Conservation (phyloP, 2,797 vertebrate species). For the Triplophysa yarkandensis region DNA sequence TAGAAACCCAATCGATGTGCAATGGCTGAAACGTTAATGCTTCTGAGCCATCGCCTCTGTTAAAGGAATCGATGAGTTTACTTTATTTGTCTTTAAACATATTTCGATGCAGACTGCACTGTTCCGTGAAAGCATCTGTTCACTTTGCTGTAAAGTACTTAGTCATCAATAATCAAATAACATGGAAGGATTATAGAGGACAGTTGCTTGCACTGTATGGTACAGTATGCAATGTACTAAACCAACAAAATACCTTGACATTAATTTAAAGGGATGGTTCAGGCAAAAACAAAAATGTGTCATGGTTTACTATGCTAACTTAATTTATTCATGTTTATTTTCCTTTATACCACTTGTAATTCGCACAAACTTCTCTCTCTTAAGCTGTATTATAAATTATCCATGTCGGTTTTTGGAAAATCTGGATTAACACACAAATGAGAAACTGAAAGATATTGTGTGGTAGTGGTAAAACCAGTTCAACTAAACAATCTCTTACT, state of each 20-base stretch:
- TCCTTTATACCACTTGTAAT: neutral
- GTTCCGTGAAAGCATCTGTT: neutral
- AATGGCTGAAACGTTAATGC: conserved; percentile 31
- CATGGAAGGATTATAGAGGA: neutral
- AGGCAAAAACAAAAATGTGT: too few species aligned
- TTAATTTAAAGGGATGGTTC: too few species aligned
- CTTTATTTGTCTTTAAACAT: conserved; percentile 16
- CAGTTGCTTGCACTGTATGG: neutral
- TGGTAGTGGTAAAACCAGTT: neutral
- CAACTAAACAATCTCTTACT: neutral
- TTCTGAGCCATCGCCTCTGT: conserved; percentile 8
- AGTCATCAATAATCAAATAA: conserved; percentile 5
- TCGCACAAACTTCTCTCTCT: neutral
- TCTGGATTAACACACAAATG: conserved; percentile 15
- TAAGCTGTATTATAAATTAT: conserved; percentile 1
- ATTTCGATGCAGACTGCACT: conserved; percentile 7
- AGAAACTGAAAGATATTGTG: conserved; percentile 4
- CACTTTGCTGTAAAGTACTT: neutral
- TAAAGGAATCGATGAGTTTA: conserved; percentile 5
- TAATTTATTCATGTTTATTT: neutral
- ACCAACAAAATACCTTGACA: too few species aligned
- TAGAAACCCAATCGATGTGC: conserved; percentile 36
- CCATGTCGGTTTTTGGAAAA: conserved; percentile 1
- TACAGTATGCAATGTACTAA: too few species aligned
- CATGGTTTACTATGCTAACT: too few species aligned